Percentiles rank a stretch among this genome's conserved stretches.
These are phyloP conservation scores for Anas flavirostris DNA, from an alignment of 2,797 vertebrate species.

Conservation along the genomic window DNA sequence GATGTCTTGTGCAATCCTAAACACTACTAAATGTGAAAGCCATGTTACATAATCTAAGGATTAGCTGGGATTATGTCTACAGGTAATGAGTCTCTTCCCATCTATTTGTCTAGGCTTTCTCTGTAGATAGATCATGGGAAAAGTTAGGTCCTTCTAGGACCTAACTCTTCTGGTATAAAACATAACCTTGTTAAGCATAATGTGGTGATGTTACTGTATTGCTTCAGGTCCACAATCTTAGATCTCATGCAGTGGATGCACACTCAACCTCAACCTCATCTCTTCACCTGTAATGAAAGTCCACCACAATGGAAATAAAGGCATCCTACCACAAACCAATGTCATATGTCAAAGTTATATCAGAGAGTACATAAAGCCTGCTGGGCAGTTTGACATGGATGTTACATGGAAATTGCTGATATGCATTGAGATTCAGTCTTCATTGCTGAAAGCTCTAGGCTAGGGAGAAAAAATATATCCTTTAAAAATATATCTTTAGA, in stretches of 20 bases:
- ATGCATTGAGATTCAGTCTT: neutral
- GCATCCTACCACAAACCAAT: neutral
- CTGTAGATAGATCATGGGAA: neutral
- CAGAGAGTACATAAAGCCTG: neutral
- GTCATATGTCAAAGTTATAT: neutral
- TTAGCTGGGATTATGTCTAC: neutral
- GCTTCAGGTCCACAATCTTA: neutral
- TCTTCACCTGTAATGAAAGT: neutral
- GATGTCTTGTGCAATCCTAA: neutral
- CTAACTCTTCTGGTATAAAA: neutral
- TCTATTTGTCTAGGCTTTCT: neutral
- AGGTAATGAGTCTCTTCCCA: neutral
- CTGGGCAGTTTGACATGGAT: neutral
- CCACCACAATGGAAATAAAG: neutral
- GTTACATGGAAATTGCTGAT: fast-evolving
- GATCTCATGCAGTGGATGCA: neutral
- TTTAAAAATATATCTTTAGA: too few species aligned
- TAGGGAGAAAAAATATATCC: neutral
- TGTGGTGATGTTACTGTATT: neutral
- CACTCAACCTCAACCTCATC: neutral
- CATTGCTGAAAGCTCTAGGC: neutral
- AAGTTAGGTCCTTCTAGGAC: neutral
- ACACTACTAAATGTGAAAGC: neutral
- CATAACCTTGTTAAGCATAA: neutral
- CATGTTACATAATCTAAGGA: fast-evolving